These are phyloP conservation scores for Macaria liturata DNA, from an alignment of 2,888 invertebrate species.

Conservation along the genomic window DNA sequence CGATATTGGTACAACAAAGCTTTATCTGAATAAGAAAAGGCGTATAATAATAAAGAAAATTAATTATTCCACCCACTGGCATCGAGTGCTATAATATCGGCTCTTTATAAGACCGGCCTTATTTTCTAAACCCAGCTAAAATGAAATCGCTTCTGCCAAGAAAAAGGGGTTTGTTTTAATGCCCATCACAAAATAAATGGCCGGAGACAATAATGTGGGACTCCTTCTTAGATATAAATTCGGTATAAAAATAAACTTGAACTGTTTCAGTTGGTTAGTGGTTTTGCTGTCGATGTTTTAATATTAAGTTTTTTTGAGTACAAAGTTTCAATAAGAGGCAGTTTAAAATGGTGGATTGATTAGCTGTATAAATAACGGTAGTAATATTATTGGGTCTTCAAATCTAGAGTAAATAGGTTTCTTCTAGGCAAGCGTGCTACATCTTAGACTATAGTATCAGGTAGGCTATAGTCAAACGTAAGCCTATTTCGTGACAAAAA, in stretches of 20 bases:
- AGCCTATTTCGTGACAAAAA: too few species aligned
- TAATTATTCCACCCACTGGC: slow-evolving; percentile 72
- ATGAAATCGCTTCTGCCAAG: slow-evolving; percentile 74
- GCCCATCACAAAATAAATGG: slow-evolving; percentile 82
- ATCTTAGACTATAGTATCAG: too few species aligned
- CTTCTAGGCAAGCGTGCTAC: too few species aligned
- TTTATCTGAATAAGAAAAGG: slow-evolving; percentile 66
- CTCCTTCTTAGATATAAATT: slow-evolving; percentile 79
- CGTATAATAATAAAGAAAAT: slow-evolving; percentile 77
- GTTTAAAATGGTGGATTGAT: too few species aligned
- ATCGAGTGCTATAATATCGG: slow-evolving; percentile 57
- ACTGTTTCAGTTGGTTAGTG: slow-evolving; percentile 49
- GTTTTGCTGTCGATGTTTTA: slow-evolving; percentile 23
- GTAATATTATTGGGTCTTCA: too few species aligned
- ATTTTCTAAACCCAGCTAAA: slow-evolving; percentile 82
- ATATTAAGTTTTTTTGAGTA: neutral
- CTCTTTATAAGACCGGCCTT: slow-evolving; percentile 70
- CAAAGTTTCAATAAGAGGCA: too few species aligned
- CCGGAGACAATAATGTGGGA: slow-evolving; percentile 81
- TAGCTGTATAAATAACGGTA: too few species aligned
- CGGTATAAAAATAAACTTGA: slow-evolving; percentile 75
- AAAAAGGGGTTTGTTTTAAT: slow-evolving; percentile 83
- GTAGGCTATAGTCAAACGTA: too few species aligned
- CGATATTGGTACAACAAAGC: slow-evolving; percentile 54
- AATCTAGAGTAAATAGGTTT: too few species aligned